phyloP scores from a whole-genome alignment of 2,888 invertebrate genomes.

The Perithous albicinctus region DNA sequence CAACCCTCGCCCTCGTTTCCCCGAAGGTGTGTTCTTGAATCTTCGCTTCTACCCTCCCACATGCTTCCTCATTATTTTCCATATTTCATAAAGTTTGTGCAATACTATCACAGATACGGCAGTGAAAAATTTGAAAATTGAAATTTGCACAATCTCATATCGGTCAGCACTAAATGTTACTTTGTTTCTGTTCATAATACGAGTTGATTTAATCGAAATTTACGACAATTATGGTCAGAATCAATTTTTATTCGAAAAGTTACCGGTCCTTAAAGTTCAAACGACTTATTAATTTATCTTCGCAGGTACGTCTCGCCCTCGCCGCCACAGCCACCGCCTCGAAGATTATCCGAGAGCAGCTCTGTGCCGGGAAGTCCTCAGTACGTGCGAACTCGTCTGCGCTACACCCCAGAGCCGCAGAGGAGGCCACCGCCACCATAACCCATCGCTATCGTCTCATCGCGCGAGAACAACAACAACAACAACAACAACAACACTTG shows the following conservation, averaged over 20 bases:
- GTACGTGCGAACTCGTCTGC: slow-evolving; percentile 87
- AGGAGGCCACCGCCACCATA: slow-evolving; percentile 82
- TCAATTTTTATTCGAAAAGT: too few relatives aligned
- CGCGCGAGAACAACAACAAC: slow-evolving; percentile 66
- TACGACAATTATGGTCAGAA: too few relatives aligned
- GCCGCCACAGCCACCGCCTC: slow-evolving; percentile 87
- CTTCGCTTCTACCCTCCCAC: background rate
- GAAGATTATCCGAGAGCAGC: slow-evolving; percentile 89
- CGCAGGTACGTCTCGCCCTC: slow-evolving; percentile 87
- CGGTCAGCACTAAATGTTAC: too few relatives aligned
- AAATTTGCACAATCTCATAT: too few relatives aligned
- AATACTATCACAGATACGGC: too few relatives aligned
- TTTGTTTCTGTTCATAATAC: too few relatives aligned
- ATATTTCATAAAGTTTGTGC: too few relatives aligned
- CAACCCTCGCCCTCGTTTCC: slow-evolving; percentile 84
- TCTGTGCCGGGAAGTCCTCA: slow-evolving; percentile 90
- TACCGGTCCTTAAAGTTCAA: too few relatives aligned
- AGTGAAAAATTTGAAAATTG: too few relatives aligned
- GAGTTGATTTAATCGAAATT: too few relatives aligned
- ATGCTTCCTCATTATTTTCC: too few relatives aligned
- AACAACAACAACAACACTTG: too few relatives aligned
- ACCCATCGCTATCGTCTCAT: slow-evolving; percentile 75
- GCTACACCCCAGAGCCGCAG: slow-evolving; percentile 85
- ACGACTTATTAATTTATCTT: background rate
- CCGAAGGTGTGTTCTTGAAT: slow-evolving; percentile 78